These are phyloP conservation scores for Drosophila bifasciata DNA, from an alignment of 1,140 invertebrate species.

Conservation along the genomic window DNA sequence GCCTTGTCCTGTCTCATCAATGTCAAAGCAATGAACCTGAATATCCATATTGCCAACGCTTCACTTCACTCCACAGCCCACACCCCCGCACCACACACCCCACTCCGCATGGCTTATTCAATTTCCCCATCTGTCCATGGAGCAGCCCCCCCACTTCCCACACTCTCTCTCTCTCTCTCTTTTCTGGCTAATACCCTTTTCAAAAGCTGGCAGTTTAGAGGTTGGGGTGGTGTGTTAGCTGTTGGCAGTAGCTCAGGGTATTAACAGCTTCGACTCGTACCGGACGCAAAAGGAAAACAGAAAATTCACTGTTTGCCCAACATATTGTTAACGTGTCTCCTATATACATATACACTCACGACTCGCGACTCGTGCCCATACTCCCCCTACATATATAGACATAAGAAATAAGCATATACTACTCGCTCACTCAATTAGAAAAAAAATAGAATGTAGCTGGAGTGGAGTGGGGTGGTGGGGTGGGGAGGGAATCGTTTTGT, in stretches of 20 bases:
- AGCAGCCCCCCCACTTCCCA: too few species aligned
- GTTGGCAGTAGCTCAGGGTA: slow-evolving; percentile 27
- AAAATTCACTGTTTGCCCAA: slow-evolving; percentile 32
- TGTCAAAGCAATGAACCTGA: slow-evolving; percentile 79
- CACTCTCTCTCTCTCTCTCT: neutral
- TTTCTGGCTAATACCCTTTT: slow-evolving; percentile 48
- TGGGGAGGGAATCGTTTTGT: slow-evolving; percentile 62
- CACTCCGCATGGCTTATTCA: slow-evolving; percentile 30
- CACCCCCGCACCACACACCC: too few species aligned
- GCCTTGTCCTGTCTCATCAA: slow-evolving; percentile 69
- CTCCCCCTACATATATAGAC: neutral
- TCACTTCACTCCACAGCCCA: neutral
- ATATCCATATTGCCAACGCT: slow-evolving; percentile 72
- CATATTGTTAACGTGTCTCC: slow-evolving; percentile 49
- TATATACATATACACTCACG: slow-evolving; percentile 23
- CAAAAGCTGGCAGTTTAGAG: slow-evolving; percentile 43
- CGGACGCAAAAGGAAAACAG: slow-evolving; percentile 23
- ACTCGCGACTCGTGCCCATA: neutral
- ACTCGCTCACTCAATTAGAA: slow-evolving; percentile 60
- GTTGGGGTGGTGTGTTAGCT: too few species aligned
- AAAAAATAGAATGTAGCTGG: slow-evolving; percentile 61
- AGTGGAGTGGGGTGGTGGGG: too few species aligned
- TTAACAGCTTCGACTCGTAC: slow-evolving; percentile 44
- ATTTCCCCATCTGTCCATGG: slow-evolving; percentile 46
- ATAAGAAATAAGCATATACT: slow-evolving; percentile 51